Base-by-base conservation (phyloP, 2,113 vertebrate species). In the Platysternon megacephalum region DNA sequence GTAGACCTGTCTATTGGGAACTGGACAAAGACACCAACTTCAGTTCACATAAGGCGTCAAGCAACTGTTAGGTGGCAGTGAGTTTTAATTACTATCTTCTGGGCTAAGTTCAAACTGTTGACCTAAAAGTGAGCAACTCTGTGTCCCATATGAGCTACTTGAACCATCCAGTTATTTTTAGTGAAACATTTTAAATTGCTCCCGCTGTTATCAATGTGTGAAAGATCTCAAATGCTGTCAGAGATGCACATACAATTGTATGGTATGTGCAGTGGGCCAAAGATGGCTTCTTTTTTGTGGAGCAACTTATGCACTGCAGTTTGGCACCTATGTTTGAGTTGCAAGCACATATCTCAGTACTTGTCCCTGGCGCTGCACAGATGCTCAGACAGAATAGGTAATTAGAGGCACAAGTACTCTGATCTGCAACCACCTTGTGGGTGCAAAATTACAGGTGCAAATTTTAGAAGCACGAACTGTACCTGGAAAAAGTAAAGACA, bases 111-210 rank as follows among this genome's bases (percentile, higher is more conserved):
- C 86, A 96, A 95, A 89, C 87, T 48, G 32, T 86, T 87, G 61
- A 82, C 80, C 91, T 94, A 48, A 84, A 93, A 94, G 29, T 8
- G 39, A 81, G 35, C 82, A 52, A 83, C 22, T 94, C 91, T n/a
- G n/a, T 87, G 28, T 56, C 49, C 84, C 39, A 5, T 91, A 53
- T 68, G 4, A 39, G 44, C 86, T 91, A 86, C 82, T 79, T 44
- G 87, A 88, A 56, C 85, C 48, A 46, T 11, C 3, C 85, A 80
- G 89, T 89, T 51, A 85, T 86, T 74, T 88, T 86, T 91, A 86
- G 68, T 80, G 74, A 94, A 93, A 81, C 58, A 87, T 97, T 55
- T 86, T 35, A 95, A 96, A 83, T 85, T 42, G 58, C 84, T 94
- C 6, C 48, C 51, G 22, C 13, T 1, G 1, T 29, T 72, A 11